Percentiles rank a stretch among this genome's conserved stretches.
phyloP scores from a whole-genome alignment of 30 jellyfish, hydroid and myxozoan species.

The Clytia hemisphaerica region DNA sequence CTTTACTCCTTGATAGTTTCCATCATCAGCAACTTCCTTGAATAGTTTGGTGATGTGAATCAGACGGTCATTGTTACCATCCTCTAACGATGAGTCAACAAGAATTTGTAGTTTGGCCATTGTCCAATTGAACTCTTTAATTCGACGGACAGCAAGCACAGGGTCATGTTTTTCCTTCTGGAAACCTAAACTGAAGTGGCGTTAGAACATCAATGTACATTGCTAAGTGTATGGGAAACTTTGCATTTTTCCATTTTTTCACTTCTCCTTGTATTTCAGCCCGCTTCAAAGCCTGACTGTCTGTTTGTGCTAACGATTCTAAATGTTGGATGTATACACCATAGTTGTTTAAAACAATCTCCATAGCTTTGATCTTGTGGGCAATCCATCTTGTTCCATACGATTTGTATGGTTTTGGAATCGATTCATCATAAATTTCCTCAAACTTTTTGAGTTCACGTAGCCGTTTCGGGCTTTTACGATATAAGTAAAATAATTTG shows the following conservation, averaged over 20 bases:
- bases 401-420: slow-evolving; percentile 36
- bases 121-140: slow-evolving; percentile 27
- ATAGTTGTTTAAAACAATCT: slow-evolving; percentile 33
- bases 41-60: too few species aligned
- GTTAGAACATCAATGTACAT: slow-evolving; percentile 22
- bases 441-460: slow-evolving; percentile 13
- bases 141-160: slow-evolving; percentile 22
- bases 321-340: slow-evolving; percentile 25
- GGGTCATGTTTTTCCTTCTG: slow-evolving; percentile 31
- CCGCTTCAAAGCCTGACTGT: slow-evolving; percentile 18
- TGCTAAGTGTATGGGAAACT: background rate
- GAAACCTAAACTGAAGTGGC: slow-evolving; percentile 22
- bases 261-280: slow-evolving; percentile 13
- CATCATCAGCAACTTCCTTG: too few species aligned
- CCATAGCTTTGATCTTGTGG: slow-evolving; percentile 35
- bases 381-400: slow-evolving; percentile 48
- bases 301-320: slow-evolving; percentile 24
- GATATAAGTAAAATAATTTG: slow-evolving; percentile 1
- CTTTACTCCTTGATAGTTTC: too few species aligned
- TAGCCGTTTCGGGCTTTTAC: slow-evolving; percentile 12
- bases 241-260: slow-evolving; percentile 30
- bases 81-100: slow-evolving; percentile 4
- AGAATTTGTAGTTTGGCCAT: slow-evolving; percentile 7
- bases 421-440: slow-evolving; percentile 6
- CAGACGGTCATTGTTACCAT: too few species aligned